These are phyloP conservation scores for Hetaerina titia DNA, from an alignment of 2,888 invertebrate genomes.

Conservation along the genomic window DNA sequence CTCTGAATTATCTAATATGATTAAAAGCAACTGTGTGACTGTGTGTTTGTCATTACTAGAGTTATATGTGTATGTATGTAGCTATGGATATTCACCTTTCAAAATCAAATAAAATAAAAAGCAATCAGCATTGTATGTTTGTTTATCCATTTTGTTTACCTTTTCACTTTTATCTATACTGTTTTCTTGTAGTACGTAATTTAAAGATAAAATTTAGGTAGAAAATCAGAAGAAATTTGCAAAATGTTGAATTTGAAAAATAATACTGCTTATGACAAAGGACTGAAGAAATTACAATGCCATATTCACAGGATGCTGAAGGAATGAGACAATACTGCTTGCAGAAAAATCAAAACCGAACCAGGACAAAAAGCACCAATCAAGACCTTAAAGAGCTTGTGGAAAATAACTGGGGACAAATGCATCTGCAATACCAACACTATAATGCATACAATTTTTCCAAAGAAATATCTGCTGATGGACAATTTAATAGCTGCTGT, in stretches of 20 bases:
- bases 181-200: neutral
- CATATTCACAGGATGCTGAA: neutral
- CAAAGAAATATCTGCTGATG: neutral
- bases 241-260: neutral
- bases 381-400: neutral
- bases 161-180: neutral
- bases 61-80: neutral
- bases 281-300: neutral
- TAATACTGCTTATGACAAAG: neutral
- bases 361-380: neutral
- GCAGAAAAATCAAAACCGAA: neutral
- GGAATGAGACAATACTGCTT: neutral
- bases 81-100: neutral
- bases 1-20: neutral
- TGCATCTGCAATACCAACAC: neutral
- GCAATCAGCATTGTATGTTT: neutral
- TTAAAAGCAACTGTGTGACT: neutral
- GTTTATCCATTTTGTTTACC: neutral
- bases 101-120: neutral
- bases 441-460: neutral
- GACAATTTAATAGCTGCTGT: neutral
- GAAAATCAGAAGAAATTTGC: neutral
- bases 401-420: neutral
- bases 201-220: neutral
- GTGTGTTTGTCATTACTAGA: neutral